Evolutionary conservation across 2,888 invertebrate species (phyloP), one percentile per base, ranked within the genome.

Genomic region (Antheraea assamensis): DNA sequence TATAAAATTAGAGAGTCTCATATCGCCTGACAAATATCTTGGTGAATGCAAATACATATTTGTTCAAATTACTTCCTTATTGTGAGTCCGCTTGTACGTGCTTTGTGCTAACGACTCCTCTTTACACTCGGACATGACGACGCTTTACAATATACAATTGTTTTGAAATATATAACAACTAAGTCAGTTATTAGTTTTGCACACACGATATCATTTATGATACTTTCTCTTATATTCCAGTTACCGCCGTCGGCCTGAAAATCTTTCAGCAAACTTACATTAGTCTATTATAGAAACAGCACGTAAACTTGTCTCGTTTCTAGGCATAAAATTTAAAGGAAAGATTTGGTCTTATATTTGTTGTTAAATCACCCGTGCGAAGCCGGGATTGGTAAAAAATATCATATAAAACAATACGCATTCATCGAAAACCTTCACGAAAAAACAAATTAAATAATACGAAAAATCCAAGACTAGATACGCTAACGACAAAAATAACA

Each of bases 51-150:
- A 72, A 71, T 76, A 75, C 78, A 78, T 74, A 72, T 75, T 81
- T 75, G 79, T 74, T 31, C 72, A 80, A 81, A 81, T 81, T 81
- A 83, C 80, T 85, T 88, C 84, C 85, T 83, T 84, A 80, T 80
- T 80, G 81, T 78, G 77, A 70, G 79, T 76, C 79, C 77, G 80
- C 78, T 78, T 78, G 81, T 81, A 88, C 88, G 88, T 88, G 88
- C 83, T 84, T 85, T 86, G 81, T 78, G 81, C 80, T 88, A 88
- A 88, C 83, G 87, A 88, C 75, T 87, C 83, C 76, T 76, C 79
- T 85, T 78, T 74, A 66, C 71, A 61, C 52, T 76, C 74, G 73
- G 76, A 78, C 75, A 75, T 71, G 71, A 74, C 76, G 76, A 74
- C 70, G 3, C 74, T 77, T 75, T 58, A 75, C 27, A 73, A 70